These are phyloP conservation scores for Psylliodes chrysocephalus DNA, from an alignment of 2,888 invertebrate species.

Conservation along the genomic window DNA sequence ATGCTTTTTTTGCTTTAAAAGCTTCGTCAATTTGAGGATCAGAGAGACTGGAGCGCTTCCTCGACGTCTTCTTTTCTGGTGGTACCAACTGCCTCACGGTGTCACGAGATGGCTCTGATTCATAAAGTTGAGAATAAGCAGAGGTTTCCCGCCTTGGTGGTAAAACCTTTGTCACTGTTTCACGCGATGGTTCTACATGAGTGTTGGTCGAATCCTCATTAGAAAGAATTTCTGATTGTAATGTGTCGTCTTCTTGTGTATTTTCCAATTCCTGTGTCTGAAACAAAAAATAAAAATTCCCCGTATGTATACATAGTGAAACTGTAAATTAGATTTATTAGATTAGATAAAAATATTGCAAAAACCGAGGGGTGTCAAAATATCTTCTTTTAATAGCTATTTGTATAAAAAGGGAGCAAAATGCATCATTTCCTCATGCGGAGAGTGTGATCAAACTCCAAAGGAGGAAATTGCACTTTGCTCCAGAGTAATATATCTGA, in stretches of 20 bases:
- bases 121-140: too few relatives aligned
- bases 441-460: too few relatives aligned
- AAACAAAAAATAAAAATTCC: too few relatives aligned
- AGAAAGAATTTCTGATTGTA: not conserved
- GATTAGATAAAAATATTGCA: constrained; percentile 26
- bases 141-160: too few relatives aligned
- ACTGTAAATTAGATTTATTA: not conserved
- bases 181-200: too few relatives aligned
- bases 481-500: too few relatives aligned
- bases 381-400: too few relatives aligned
- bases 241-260: not conserved
- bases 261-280: not conserved
- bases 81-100: constrained; percentile 14
- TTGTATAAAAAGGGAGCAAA: too few relatives aligned
- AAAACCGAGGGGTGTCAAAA: constrained; percentile 19
- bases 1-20: constrained; percentile 8
- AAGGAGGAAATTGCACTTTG: too few relatives aligned
- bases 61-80: constrained; percentile 4
- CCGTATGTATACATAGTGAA: not conserved
- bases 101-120: not conserved
- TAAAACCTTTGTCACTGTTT: too few relatives aligned
- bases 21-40: constrained; percentile 12
- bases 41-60: constrained; percentile 1
- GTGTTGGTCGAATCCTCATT: constrained; percentile 1
- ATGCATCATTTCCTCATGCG: too few relatives aligned